Base-by-base conservation (phyloP, 2,888 invertebrate genomes). In the Zaprionus obscuricornis region DNA sequence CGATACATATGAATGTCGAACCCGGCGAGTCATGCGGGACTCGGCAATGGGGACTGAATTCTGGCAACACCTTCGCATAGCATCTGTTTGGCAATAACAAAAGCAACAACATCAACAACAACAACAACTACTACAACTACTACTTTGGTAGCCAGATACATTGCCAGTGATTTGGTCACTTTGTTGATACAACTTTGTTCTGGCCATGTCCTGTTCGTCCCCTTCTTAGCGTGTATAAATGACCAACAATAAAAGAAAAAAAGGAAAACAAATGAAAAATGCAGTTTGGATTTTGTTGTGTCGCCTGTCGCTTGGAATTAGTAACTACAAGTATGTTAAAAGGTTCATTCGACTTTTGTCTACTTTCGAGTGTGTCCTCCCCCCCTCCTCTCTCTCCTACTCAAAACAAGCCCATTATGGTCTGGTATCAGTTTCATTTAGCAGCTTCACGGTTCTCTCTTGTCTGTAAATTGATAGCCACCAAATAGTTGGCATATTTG, bases 271-370 rank as follows among this genome's bases (percentile, higher is more conserved):
- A 64, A 77, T 73, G 78, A 85, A 86, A 84, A 85, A 86, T 78
- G 52, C 71, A 77, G 66, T 82, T 66, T 68, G 60, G 59, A 62
- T 76, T 58, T 33, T 43, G 39, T 57, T 76, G 83, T 82, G 74
- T 83, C 63, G 84, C 71, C 78, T 83, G 85, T 85, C 87, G 84
- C 85, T 63, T 66, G 85, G 85, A 86, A 85, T 85, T 85, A 85
- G 84, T 85, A 78, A 70, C 76, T 84, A 85, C 85, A 85, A 86
- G 87, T 82, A 78, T 86, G 86, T 77, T 85, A 87, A 86, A 84
- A 85, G 87, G 87, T 84, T 84, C 87, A 84, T 82, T 63, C 62
- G 75, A 82, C 85, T 77, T 83, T 78, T 82, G 78, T 85, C 68
- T 74, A 76, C 81, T 66, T 58, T 59, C 78, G 74, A 74, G 10